These are phyloP conservation scores for Scolopax rusticola DNA, from an alignment of 2,797 vertebrate genomes.

Conservation along the genomic window DNA sequence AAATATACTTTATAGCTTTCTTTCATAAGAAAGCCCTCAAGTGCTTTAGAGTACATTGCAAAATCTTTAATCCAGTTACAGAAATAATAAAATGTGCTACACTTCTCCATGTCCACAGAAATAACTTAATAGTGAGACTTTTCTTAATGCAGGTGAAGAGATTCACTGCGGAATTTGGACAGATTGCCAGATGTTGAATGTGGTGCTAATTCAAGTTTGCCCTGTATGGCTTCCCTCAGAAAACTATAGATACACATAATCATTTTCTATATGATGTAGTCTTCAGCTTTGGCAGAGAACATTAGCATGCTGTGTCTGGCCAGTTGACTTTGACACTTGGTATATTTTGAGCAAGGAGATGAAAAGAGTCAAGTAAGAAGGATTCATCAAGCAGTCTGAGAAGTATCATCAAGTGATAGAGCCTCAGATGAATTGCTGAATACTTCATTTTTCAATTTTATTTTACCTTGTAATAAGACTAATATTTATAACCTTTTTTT, in stretches of 20 bases:
- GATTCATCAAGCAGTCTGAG: neutral
- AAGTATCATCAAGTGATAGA: neutral
- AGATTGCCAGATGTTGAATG: neutral
- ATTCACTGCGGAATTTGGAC: neutral
- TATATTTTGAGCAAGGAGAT: neutral
- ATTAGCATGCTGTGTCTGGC: neutral
- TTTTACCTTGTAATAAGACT: neutral
- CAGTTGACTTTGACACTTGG: neutral
- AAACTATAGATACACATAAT: neutral
- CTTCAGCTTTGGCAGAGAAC: neutral
- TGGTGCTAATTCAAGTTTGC: neutral
- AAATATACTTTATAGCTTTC: neutral
- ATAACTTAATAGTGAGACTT: neutral
- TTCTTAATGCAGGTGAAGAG: neutral
- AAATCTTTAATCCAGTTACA: constrained; percentile 43
- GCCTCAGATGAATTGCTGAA: neutral
- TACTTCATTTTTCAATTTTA: neutral
- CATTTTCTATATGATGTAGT: neutral
- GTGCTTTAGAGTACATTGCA: constrained; percentile 21
- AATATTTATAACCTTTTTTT: neutral
- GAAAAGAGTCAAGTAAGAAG: neutral
- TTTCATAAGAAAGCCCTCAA: constrained; percentile 41
- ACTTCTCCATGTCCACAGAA: neutral
- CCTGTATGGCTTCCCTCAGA: neutral
- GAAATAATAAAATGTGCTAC: neutral